These are phyloP conservation scores for Corynorhinus townsendii DNA, from an alignment of 2,113 vertebrate genomes.

Conservation along the genomic window DNA sequence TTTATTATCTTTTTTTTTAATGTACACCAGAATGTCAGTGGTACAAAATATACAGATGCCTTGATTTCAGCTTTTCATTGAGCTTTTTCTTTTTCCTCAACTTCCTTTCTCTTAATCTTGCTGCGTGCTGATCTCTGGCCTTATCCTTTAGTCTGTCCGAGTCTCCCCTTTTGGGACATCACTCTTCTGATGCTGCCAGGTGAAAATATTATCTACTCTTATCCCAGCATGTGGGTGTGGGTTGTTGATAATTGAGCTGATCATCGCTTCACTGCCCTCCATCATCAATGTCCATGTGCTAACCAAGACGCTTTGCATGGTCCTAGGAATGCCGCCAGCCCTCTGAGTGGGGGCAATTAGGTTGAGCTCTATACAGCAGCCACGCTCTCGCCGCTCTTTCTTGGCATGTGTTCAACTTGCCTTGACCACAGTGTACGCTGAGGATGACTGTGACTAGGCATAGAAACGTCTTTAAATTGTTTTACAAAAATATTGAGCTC, in stretches of 20 bases:
- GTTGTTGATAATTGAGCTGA: slow-evolving; percentile 44
- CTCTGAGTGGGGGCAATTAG: neutral
- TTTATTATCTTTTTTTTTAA: slow-evolving; percentile 42
- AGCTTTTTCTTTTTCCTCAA: slow-evolving; percentile 79
- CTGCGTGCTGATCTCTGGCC: slow-evolving; percentile 84
- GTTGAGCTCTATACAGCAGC: neutral
- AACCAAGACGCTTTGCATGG: slow-evolving; percentile 49
- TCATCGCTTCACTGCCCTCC: slow-evolving; percentile 20
- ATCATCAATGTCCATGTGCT: slow-evolving; percentile 7
- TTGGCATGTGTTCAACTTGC: slow-evolving; percentile 12
- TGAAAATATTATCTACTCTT: slow-evolving; percentile 80
- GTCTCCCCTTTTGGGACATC: slow-evolving; percentile 89
- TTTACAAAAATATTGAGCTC: neutral
- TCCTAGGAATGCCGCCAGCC: neutral
- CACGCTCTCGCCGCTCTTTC: neutral
- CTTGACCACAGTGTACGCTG: neutral
- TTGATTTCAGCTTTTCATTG: slow-evolving; percentile 78
- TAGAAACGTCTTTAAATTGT: neutral
- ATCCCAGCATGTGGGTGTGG: slow-evolving; percentile 78
- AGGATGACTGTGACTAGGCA: neutral
- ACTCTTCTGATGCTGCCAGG: slow-evolving; percentile 85
- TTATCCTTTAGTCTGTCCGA: slow-evolving; percentile 90
- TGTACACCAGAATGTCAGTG: slow-evolving; percentile 69
- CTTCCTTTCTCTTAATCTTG: slow-evolving; percentile 79
- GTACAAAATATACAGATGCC: slow-evolving; percentile 65